A percentile compares a stretch with the other conserved stretches of the same genome.
Evolutionary conservation across 2,113 vertebrate genomes (phyloP).

Genomic region (Pogonocichla stellata): DNA sequence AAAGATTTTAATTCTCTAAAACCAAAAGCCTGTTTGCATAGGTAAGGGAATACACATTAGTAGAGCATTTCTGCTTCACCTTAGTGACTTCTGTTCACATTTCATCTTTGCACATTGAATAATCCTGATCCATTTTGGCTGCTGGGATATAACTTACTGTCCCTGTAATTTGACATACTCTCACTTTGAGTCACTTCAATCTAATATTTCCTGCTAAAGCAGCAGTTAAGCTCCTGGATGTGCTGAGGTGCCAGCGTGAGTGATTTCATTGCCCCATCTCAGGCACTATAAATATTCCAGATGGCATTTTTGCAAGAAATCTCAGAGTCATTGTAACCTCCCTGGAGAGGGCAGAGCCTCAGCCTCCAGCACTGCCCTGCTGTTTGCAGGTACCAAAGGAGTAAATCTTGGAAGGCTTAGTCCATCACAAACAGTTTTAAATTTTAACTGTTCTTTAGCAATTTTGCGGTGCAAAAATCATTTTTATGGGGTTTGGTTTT

Average conservation of each 20-base stretch:
- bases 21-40: accelerated
- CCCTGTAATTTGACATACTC: accelerated
- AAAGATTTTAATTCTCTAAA: not conserved
- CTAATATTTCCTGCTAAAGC: not conserved
- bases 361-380: not conserved
- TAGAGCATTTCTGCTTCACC: accelerated
- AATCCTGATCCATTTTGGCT: accelerated
- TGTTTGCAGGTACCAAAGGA: not conserved
- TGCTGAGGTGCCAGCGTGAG: not conserved
- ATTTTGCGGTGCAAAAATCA: accelerated
- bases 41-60: too few species aligned
- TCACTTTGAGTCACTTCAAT: not conserved
- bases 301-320: conserved; percentile 32
- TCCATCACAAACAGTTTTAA: accelerated
- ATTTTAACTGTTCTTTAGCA: not conserved
- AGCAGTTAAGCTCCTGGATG: not conserved
- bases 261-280: not conserved
- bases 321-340: conserved; percentile 41
- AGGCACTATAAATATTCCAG: conserved; percentile 34
- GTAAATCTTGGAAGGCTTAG: accelerated
- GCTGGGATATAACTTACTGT: not conserved
- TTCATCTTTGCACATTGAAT: accelerated
- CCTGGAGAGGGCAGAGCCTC: not conserved
- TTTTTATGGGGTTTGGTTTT: not conserved
- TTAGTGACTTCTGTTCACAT: accelerated